These are phyloP conservation scores for Pristionchus japonicus DNA, from an alignment of 2,888 invertebrate species.

Conservation along the genomic window DNA sequence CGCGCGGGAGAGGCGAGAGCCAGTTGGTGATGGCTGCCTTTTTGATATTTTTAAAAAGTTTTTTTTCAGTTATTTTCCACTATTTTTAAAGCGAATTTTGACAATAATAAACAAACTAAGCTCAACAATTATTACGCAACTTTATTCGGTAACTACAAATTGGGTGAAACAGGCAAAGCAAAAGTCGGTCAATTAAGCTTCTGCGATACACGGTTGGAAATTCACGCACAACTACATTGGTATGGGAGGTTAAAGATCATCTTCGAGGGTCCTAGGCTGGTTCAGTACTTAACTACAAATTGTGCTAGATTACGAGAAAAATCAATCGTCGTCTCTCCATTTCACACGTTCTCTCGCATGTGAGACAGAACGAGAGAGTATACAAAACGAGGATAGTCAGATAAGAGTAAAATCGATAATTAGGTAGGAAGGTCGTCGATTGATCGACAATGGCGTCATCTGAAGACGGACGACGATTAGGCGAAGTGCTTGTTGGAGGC, in stretches of 20 bases:
- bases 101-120: too few relatives aligned
- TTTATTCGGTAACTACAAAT: background rate
- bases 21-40: too few relatives aligned
- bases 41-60: too few relatives aligned
- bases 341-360: too few relatives aligned
- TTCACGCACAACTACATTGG: conserved; percentile 12
- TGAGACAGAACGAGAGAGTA: background rate
- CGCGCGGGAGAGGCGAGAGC: too few relatives aligned
- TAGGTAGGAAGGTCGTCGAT: background rate
- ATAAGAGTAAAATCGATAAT: background rate
- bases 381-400: background rate
- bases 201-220: background rate
- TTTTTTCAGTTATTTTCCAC: too few relatives aligned
- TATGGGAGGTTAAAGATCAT: background rate
- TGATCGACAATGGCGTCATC: conserved; percentile 22
- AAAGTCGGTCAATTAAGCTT: background rate
- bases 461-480: conserved; percentile 37
- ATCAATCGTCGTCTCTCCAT: too few relatives aligned
- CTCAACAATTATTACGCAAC: too few relatives aligned
- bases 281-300: conserved; percentile 17
- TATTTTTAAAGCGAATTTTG: too few relatives aligned
- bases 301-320: conserved; percentile 9
- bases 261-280: conserved; percentile 5
- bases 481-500: conserved; percentile 71
- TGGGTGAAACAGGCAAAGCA: background rate